Evolutionary conservation across 1,140 invertebrate genomes (phyloP).

Genomic region (Xylocopa sonorina): DNA sequence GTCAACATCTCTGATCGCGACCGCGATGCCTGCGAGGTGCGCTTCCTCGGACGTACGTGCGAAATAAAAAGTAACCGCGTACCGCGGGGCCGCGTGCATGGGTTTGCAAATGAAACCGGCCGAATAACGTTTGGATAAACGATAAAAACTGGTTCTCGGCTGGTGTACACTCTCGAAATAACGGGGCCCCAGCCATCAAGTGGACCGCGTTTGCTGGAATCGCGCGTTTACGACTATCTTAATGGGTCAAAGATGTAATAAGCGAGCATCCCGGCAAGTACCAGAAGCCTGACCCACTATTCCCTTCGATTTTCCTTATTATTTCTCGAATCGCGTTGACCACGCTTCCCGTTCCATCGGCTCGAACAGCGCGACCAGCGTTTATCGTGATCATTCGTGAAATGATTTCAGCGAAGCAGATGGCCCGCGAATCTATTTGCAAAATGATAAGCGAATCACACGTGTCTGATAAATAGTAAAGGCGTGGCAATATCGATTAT

Average conservation of each 20-base stretch:
- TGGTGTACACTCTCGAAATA: slow-evolving; percentile 57
- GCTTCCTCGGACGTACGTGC: not conserved
- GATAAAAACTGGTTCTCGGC: slow-evolving; percentile 66
- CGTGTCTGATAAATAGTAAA: not conserved
- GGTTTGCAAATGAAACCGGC: slow-evolving; percentile 57
- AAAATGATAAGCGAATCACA: not conserved
- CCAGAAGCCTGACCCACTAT: slow-evolving; percentile 38
- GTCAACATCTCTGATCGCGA: slow-evolving; percentile 48
- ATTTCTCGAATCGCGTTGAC: not conserved
- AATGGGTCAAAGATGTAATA: slow-evolving; percentile 31
- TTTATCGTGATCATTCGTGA: not conserved
- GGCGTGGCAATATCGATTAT: too few species aligned
- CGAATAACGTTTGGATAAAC: slow-evolving; percentile 62
- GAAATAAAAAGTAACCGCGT: slow-evolving; percentile 19
- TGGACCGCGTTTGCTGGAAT: slow-evolving; percentile 29
- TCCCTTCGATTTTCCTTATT: not conserved
- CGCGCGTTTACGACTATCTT: slow-evolving; percentile 42
- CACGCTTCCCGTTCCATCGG: not conserved
- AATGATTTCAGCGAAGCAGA: not conserved
- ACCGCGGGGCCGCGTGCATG: not conserved
- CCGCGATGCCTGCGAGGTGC: slow-evolving; percentile 40
- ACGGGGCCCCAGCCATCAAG: slow-evolving; percentile 46
- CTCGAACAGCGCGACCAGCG: not conserved
- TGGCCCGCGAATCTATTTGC: not conserved
- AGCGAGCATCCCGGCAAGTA: not conserved